Conservation (phyloP, 2,888 invertebrate genomes). For the Caenorhabditis panamensis region DNA sequence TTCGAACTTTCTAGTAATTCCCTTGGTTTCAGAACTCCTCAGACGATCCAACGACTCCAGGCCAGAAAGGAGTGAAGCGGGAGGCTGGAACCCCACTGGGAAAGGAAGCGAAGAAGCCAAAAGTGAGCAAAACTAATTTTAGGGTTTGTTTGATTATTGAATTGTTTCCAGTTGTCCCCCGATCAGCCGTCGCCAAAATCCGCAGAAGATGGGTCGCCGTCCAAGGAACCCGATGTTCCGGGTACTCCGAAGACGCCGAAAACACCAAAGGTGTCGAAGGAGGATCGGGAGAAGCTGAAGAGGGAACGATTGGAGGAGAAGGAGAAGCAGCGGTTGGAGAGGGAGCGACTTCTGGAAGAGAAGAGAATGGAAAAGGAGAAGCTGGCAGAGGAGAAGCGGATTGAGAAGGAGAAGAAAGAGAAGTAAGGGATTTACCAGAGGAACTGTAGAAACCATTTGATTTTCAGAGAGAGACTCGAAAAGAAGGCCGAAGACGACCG, state of each 20-base stretch:
- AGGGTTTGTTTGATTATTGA: too few relatives aligned
- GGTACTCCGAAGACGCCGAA: slow-evolving; percentile 56
- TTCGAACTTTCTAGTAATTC: background rate
- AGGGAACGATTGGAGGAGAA: slow-evolving; percentile 50
- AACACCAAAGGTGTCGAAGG: slow-evolving; percentile 53
- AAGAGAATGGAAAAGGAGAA: slow-evolving; percentile 66
- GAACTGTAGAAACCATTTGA: background rate
- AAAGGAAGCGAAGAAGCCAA: slow-evolving; percentile 47
- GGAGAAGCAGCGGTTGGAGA: slow-evolving; percentile 42
- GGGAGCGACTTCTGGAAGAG: slow-evolving; percentile 50
- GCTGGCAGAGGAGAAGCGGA: slow-evolving; percentile 63
- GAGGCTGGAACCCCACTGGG: slow-evolving; percentile 36
- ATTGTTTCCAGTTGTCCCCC: slow-evolving; percentile 29
- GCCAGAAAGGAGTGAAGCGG: slow-evolving; percentile 49
- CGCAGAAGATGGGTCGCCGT: slow-evolving; percentile 18
- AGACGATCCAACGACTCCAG: slow-evolving; percentile 9
- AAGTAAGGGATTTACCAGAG: slow-evolving; percentile 26
- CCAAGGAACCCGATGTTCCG: slow-evolving; percentile 9
- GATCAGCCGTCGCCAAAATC: slow-evolving; percentile 6
- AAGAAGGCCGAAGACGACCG: slow-evolving; percentile 64
- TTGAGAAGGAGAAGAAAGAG: slow-evolving; percentile 69
- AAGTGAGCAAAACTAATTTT: slow-evolving; percentile 6
- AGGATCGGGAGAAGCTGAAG: slow-evolving; percentile 57
- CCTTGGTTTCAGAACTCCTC: slow-evolving; percentile 26
- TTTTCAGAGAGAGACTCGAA: slow-evolving; percentile 57